Conservation (phyloP, 2,888 invertebrate genomes). For the Neoascia interrupta region DNA sequence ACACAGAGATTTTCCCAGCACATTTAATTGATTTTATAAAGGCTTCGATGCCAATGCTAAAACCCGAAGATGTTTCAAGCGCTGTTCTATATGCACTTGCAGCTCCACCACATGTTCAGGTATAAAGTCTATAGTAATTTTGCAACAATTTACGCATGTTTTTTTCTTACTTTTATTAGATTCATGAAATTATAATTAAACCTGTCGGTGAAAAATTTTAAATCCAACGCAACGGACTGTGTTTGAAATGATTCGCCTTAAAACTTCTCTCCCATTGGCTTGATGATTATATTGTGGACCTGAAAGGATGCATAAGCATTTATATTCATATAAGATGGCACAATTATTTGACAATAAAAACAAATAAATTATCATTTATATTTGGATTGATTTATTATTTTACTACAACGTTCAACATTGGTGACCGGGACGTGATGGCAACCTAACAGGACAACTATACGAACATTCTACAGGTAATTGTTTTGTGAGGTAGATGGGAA, state of each 20-base stretch:
- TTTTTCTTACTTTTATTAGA: conserved; percentile 29
- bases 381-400: too few species aligned
- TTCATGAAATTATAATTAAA: conserved; percentile 49
- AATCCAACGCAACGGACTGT: background rate
- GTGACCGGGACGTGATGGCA: too few species aligned
- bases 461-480: too few species aligned
- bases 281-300: conserved; percentile 77
- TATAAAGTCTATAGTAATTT: conserved; percentile 31
- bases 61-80: conserved; percentile 76
- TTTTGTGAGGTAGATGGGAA: too few species aligned
- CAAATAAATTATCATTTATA: background rate
- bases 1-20: conserved; percentile 77
- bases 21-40: conserved; percentile 76
- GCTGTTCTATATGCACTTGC: conserved; percentile 77
- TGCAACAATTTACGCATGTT: conserved; percentile 1
- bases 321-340: too few species aligned
- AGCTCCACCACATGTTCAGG: conserved; percentile 77
- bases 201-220: conserved; percentile 50
- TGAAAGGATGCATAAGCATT: too few species aligned
- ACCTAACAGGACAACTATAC: too few species aligned
- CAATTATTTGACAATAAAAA: background rate
- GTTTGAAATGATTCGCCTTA: conserved; percentile 50
- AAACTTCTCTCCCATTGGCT: conserved; percentile 77
- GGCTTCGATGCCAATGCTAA: conserved; percentile 74
- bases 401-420: too few species aligned